Evolutionary conservation across 2,797 vertebrate species (phyloP), one percentile per base, ranked within the genome.

Genomic region (Oreortyx pictus): DNA sequence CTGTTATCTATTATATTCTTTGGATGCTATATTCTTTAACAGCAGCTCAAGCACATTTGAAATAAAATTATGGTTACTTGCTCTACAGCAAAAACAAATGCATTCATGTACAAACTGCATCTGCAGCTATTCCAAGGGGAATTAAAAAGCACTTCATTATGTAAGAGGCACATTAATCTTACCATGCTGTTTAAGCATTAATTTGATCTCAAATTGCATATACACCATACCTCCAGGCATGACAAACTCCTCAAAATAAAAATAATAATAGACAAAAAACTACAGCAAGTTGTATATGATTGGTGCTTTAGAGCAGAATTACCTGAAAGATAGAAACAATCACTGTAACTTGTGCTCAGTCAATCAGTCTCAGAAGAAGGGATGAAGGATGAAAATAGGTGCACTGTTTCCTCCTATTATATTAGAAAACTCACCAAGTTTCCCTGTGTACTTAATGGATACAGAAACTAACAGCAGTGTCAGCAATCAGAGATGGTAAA

Each of bases 101-200:
- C 20, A 61, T 70, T 89, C 94, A 67, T 50, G 56, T 80, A 81
- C 82, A 82, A 96, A 92, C 64, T 80, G 81, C 76, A 70, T 88
- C 93, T 84, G 49, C 86, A 95, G 46, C 65, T 93, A 67, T 44
- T 93, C 78, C 52, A 68, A 16, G 7, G 65, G 29, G 27, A 90
- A 91, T 73, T 90, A 82, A 86, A 71, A 94, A 93, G 37, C 60
- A 78, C 49, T 82, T 95, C 46, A 16, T 70, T 66, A 84, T 31
- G 37, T 57, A 70, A 93, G 31, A 92, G 23, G 10, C 93, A 68
- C 59, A 83, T 64, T 87, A 90, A 89, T 87, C 78, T 93, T 76
- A 84, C 80, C 56, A 25, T 44, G 11, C 13, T 84, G 17, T 25
- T 90, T 92, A 65, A 46, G 31, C 88, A 88, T 74, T 96, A 92